Percentiles rank a stretch among this genome's conserved stretches.
Conservation (phyloP, 2,113 vertebrate genomes). For the Colossoma macropomum region DNA sequence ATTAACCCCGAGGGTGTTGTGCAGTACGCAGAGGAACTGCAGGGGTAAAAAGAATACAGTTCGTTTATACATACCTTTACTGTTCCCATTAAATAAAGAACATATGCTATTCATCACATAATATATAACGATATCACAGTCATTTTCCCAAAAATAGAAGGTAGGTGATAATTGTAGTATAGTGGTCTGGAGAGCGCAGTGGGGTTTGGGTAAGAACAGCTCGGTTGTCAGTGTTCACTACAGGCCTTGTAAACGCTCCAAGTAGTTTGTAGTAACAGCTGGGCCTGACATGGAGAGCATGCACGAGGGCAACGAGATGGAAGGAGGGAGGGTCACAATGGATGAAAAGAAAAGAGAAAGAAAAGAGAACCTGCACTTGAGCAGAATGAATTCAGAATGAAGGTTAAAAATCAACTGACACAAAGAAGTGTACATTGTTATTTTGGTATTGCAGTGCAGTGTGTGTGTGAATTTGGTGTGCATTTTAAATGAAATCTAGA, state of each 20-base stretch:
- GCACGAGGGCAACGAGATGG: conserved; percentile 77
- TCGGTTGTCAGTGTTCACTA: conserved; percentile 78
- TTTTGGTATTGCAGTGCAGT: not conserved
- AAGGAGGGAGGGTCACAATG: conserved; percentile 65
- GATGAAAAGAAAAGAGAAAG: conserved; percentile 55
- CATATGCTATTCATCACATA: not conserved
- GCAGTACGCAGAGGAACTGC: conserved; percentile 74
- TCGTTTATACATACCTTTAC: conserved; percentile 78
- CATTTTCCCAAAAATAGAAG: conserved; percentile 3
- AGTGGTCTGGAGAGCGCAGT: conserved; percentile 56
- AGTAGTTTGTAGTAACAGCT: conserved; percentile 85
- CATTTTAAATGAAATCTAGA: not conserved
- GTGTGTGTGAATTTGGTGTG: not conserved
- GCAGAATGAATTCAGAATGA: not conserved
- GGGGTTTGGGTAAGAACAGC: conserved; percentile 73
- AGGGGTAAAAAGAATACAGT: conserved; percentile 70
- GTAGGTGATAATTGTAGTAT: conserved; percentile 36
- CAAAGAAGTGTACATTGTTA: not conserved
- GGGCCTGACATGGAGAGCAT: conserved; percentile 84
- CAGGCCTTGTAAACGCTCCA: conserved; percentile 79
- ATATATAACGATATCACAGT: not conserved
- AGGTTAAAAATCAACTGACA: conserved; percentile 12
- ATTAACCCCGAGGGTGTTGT: conserved; percentile 77
- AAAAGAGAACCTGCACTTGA: not conserved
- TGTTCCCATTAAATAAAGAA: conserved; percentile 54